Conservation (phyloP, 2,797 vertebrate genomes). For the Pyrocephalus nanus region DNA sequence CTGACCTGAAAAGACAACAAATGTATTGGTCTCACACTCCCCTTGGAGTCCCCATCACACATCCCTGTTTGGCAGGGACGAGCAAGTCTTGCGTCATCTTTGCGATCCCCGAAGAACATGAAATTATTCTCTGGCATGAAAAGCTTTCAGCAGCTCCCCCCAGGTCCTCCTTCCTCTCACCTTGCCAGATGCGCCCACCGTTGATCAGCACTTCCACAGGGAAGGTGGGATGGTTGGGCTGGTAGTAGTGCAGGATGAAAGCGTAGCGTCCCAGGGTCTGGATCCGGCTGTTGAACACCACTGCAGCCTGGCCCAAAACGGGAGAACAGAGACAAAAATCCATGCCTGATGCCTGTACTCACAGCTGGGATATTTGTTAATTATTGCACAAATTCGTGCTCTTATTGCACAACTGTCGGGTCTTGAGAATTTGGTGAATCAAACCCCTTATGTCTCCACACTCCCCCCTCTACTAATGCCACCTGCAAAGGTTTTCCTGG, state of each 20-base stretch:
- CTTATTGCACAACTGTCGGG: not conserved
- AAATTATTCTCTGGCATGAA: not conserved
- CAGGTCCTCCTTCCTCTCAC: constrained; percentile 64
- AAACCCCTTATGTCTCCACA: accelerated
- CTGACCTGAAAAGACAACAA: constrained; percentile 77
- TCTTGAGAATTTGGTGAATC: not conserved
- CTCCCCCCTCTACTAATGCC: not conserved
- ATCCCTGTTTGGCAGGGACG: not conserved
- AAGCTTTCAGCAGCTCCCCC: not conserved
- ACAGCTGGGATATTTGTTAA: too few relatives aligned
- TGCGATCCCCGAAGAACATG: accelerated
- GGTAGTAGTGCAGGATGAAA: constrained; percentile 93
- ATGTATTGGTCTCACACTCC: accelerated
- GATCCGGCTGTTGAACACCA: constrained; percentile 82
- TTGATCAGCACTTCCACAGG: constrained; percentile 86
- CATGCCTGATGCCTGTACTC: accelerated
- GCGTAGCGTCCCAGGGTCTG: constrained; percentile 87
- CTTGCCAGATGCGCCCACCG: constrained; percentile 91
- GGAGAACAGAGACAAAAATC: not conserved
- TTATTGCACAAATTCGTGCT: not conserved
- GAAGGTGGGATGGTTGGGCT: constrained; percentile 87
- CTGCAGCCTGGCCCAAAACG: constrained; percentile 79
- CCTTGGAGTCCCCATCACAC: not conserved
- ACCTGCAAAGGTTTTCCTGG: not conserved
- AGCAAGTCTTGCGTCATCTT: not conserved